Percentiles rank a stretch among this genome's conserved stretches.
These are phyloP conservation scores for Ibycter americanus DNA, from an alignment of 2,797 vertebrate genomes.

Conservation along the genomic window DNA sequence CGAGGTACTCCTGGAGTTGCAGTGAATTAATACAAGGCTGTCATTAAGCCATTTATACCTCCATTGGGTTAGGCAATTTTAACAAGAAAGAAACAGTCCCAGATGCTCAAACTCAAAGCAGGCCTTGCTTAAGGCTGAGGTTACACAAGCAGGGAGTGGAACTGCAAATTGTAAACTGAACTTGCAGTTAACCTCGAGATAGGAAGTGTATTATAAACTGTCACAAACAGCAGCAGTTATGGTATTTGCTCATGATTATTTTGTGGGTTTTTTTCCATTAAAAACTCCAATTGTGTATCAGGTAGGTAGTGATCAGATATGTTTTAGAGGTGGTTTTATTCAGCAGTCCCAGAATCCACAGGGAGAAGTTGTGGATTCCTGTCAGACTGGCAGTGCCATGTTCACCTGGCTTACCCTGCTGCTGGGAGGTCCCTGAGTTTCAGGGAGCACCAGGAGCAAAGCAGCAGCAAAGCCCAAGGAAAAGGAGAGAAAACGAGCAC, in stretches of 20 bases:
- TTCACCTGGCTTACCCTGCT: background rate
- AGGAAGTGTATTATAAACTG: background rate
- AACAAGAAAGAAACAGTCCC: background rate
- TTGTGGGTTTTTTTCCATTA: background rate
- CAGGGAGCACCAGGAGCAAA: background rate
- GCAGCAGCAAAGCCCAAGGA: background rate
- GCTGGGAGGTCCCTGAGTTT: background rate
- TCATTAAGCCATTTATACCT: background rate
- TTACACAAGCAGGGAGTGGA: background rate
- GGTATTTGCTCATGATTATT: background rate
- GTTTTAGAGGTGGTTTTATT: background rate
- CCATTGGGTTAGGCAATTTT: background rate
- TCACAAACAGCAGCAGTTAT: background rate
- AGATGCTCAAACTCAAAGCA: background rate
- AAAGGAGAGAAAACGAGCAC: background rate
- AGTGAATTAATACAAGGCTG: background rate
- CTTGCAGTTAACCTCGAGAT: background rate
- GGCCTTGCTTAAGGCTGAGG: background rate
- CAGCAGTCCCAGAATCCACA: background rate
- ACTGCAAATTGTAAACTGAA: background rate
- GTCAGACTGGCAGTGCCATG: fast-evolving
- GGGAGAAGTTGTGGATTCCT: background rate
- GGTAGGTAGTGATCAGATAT: background rate
- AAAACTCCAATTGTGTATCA: background rate
- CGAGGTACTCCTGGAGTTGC: background rate